Base-by-base conservation (phyloP, 2,888 invertebrate genomes). In the Zygothrica quintamaculata region DNA sequence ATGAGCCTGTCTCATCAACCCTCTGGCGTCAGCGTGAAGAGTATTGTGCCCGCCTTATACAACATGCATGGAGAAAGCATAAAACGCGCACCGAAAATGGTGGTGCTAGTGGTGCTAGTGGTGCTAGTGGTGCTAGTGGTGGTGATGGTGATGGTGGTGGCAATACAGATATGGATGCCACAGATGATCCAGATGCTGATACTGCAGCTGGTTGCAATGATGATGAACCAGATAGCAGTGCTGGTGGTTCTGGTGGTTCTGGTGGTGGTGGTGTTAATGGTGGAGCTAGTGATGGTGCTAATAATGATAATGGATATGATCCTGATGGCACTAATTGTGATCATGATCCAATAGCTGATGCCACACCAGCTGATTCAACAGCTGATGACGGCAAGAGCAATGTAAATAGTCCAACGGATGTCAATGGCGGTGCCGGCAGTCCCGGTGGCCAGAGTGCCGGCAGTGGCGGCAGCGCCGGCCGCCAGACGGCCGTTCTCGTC, bases 21-120 rank as follows among this genome's bases (percentile, higher is more conserved):
- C 93, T 98, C 82, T 97, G 97, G 97, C 93, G 98, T 71, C 98
- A 98, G 92, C 95, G 98, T 71, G 98, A 99, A 92, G 98, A 98
- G 91, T 98, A 98, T 92, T 98, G 98, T 92, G 98, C 98, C 77
- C 94, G 97, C 78, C 93, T 98, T 65, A 98, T 99, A 88, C 98
- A 99, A 92, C 96, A 96, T 91, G 97, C 98, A 84, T 98, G 97
- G 97, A 94, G 97, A 71, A 95, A 96, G 91, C 97, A 97, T 92
- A 94, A 94, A 90, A 93, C 95, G 91, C 94, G 94, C 85, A 93
- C 93, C 74, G 92, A 92, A 80, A 92, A 92, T 36, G 91, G 92
- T 80, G 91, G 89, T 12, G 70, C 55, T 22, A 57, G 51, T 12
- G 70, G 18, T 46, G 55, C 12, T 88, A 90, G 89, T 88, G 91